These are phyloP conservation scores for Branchellion lobata DNA, from an alignment of 2,888 invertebrate genomes.

Conservation along the genomic window DNA sequence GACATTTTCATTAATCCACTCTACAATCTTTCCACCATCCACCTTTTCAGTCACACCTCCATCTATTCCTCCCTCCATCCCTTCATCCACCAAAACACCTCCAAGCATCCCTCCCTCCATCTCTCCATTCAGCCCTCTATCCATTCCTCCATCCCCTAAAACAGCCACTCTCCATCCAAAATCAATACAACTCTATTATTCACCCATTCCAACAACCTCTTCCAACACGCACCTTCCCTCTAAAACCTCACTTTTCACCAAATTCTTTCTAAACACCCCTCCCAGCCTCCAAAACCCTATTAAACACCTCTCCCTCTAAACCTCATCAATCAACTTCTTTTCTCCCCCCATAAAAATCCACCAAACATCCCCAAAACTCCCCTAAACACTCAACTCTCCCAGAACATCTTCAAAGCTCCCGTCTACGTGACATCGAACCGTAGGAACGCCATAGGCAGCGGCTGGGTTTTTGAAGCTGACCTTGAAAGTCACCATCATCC, in stretches of 20 bases:
- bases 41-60: not conserved
- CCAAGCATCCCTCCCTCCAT: too few species aligned
- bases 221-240: too few species aligned
- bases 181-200: not conserved
- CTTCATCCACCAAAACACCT: too few species aligned
- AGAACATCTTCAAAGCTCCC: slow-evolving; percentile 84
- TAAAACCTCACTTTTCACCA: not conserved
- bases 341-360: too few species aligned
- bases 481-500: slow-evolving; percentile 77
- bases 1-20: not conserved
- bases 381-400: slow-evolving; percentile 52
- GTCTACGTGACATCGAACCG: slow-evolving; percentile 85
- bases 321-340: too few species aligned
- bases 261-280: not conserved
- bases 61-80: not conserved
- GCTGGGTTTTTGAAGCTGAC: slow-evolving; percentile 85
- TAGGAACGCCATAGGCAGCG: slow-evolving; percentile 86
- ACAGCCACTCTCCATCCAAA: not conserved
- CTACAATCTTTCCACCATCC: not conserved
- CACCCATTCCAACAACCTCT: not conserved
- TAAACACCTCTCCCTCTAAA: too few species aligned
- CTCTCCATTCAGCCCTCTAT: too few species aligned
- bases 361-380: too few species aligned
- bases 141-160: too few species aligned
- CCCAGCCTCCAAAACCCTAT: not conserved